phyloP scores from a whole-genome alignment of 2,113 vertebrate species.

The Mohoua ochrocephala region DNA sequence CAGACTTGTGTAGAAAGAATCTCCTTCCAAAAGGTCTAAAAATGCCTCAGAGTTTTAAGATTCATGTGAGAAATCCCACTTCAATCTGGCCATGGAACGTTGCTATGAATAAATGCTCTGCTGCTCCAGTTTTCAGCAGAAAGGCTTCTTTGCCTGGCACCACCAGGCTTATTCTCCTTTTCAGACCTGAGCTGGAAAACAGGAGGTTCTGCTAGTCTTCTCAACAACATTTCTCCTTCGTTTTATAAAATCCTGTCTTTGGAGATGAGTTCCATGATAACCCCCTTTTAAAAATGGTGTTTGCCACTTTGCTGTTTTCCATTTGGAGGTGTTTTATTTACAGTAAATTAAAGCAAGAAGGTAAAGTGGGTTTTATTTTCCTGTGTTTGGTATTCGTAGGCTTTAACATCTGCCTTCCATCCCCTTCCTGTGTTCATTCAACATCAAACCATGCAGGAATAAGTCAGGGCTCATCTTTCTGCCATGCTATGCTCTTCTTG shows the following conservation, averaged over 20 bases:
- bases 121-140: not conserved
- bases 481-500: not conserved
- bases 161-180: not conserved
- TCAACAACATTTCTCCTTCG: not conserved
- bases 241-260: not conserved
- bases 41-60: not conserved
- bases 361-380: not conserved
- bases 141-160: not conserved
- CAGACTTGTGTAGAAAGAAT: not conserved
- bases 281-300: not conserved
- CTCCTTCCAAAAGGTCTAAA: not conserved
- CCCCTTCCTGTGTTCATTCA: not conserved
- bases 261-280: not conserved
- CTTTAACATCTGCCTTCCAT: not conserved
- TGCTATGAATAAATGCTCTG: not conserved
- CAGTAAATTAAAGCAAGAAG: not conserved
- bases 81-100: not conserved
- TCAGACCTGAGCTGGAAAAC: not conserved
- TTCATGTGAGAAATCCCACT: not conserved
- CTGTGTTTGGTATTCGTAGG: not conserved
- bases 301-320: not conserved
- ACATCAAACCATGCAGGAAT: not conserved
- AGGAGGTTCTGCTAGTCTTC: not conserved
- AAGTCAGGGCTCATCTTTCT: not conserved
- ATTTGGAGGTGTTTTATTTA: not conserved